Base-by-base conservation (phyloP, 2,113 vertebrate species). In the Cynoglossus semilaevis region DNA sequence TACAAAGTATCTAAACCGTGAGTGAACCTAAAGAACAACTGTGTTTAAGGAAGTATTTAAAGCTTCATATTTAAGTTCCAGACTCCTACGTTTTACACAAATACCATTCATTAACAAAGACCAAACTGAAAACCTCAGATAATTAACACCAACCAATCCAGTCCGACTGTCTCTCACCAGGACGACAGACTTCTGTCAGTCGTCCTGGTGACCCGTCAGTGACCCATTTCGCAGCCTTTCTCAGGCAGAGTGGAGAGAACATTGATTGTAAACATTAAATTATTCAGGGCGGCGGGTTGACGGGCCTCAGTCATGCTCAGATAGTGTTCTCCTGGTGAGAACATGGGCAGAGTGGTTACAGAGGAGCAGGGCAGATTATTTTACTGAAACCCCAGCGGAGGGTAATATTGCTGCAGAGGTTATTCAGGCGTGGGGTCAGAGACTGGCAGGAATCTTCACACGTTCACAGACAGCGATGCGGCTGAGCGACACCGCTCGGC, bases 191-290 rank as follows among this genome's bases (percentile, higher is more conserved):
- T 40, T 38, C 42, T 58, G 15, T 34, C 29, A n/a, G 17, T 53
- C 29, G 37, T 49, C 49, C 40, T 16, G 38, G 1, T 40, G 41
- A 72, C 59, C 67, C n/a, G 45, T 62, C 16, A 42, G 38, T 51
- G 13, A 53, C 56, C 42, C 15, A 59, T 60, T 44, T 57, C n/a
- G 1, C 29, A 16, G 22, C 22, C 42, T 44, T 41, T 18, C 12
- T 16, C 36, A 8, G 43, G 9, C 10, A 35, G 2, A 47, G 55
- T 51, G 56, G 53, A 2, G 54, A 35, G 62, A 61, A 66, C 73
- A 85, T 63, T 84, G 80, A 82, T 76, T 76, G 70, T 78, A 81
- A 87, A 77, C 70, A 70, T 69, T 85, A 66, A 81, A 82, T 80
- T 72, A 84, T 83, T 84, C 70, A 83, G 70, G 16, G 35, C 34